Percentiles rank a stretch among this genome's conserved stretches.
These are phyloP conservation scores for Darevskia nairensis DNA, from an alignment of 2,797 vertebrate genomes.

Conservation along the genomic window DNA sequence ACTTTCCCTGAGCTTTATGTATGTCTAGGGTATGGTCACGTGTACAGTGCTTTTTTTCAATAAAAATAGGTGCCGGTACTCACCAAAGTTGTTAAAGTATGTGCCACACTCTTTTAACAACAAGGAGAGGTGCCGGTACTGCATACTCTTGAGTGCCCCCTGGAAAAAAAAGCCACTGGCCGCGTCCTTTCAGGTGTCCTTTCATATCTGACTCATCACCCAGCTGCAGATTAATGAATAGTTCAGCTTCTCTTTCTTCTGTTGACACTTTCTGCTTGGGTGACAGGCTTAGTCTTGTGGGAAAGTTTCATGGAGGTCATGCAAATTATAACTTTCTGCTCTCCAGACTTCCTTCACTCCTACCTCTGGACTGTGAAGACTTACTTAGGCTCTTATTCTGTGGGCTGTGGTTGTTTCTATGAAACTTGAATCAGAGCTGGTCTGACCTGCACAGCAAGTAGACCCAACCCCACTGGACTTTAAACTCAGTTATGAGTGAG, in stretches of 20 bases:
- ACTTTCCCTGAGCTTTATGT: background rate
- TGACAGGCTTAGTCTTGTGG: background rate
- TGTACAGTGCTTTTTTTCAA: too few relatives aligned
- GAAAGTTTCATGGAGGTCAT: background rate
- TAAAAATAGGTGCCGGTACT: too few relatives aligned
- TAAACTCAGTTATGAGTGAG: background rate
- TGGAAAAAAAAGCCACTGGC: background rate
- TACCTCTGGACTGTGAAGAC: slow-evolving; percentile 18
- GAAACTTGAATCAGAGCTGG: slow-evolving; percentile 22
- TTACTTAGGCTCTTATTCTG: background rate
- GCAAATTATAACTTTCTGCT: slow-evolving; percentile 20
- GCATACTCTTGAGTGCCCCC: too few relatives aligned
- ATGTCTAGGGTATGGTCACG: background rate
- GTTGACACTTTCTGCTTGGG: slow-evolving; percentile 27
- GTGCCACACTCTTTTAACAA: too few relatives aligned
- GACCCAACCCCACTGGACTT: slow-evolving; percentile 8
- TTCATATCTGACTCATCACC: slow-evolving; percentile 14
- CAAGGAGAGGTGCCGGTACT: too few relatives aligned
- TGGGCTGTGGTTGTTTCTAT: slow-evolving; percentile 13
- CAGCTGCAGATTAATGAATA: slow-evolving; percentile 28
- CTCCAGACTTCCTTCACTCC: slow-evolving; percentile 17
- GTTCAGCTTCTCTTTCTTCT: slow-evolving; percentile 11
- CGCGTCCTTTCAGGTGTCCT: background rate
- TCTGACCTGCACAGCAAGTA: slow-evolving; percentile 14
- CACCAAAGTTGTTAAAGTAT: too few relatives aligned